phyloP scores from a whole-genome alignment of 2,888 invertebrate genomes.

The Drosophila neonasuta region DNA sequence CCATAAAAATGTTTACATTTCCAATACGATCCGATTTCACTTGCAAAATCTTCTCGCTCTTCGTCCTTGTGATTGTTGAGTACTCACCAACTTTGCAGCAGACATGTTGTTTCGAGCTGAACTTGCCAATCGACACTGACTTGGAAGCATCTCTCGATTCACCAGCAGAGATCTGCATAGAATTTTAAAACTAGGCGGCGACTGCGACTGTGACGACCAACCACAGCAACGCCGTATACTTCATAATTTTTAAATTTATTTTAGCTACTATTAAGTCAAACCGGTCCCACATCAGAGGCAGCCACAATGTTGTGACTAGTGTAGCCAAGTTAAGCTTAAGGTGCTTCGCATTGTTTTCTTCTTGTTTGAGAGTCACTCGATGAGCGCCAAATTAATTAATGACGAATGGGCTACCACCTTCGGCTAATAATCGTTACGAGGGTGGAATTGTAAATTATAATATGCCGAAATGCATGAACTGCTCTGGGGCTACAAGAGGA shows the following conservation, averaged over 20 bases:
- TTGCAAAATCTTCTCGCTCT: constrained; percentile 20
- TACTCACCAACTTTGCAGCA: constrained; percentile 77
- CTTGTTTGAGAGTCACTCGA: not conserved
- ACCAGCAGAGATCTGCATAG: constrained; percentile 68
- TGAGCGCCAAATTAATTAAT: constrained; percentile 22
- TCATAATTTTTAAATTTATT: constrained; percentile 40
- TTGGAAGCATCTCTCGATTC: constrained; percentile 48
- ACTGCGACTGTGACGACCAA: constrained; percentile 12
- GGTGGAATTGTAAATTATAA: constrained; percentile 21
- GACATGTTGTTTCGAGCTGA: constrained; percentile 73
- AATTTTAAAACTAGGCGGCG: constrained; percentile 37
- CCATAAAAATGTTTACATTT: constrained; percentile 24
- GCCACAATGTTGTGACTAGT: constrained; percentile 16
- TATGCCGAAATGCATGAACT: constrained; percentile 1
- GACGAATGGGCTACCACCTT: constrained; percentile 27
- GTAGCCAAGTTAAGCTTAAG: constrained; percentile 19
- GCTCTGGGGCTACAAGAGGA: not conserved
- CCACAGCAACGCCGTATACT: constrained; percentile 49
- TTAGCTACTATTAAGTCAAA: constrained; percentile 44
- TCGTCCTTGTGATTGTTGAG: not conserved
- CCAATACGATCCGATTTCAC: constrained; percentile 32
- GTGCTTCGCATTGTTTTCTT: constrained; percentile 26
- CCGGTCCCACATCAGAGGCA: constrained; percentile 40
- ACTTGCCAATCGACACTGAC: constrained; percentile 77
- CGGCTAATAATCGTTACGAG: constrained; percentile 1